These are phyloP conservation scores for Ammospiza caudacuta DNA, from an alignment of 2,113 vertebrate species.

Conservation along the genomic window DNA sequence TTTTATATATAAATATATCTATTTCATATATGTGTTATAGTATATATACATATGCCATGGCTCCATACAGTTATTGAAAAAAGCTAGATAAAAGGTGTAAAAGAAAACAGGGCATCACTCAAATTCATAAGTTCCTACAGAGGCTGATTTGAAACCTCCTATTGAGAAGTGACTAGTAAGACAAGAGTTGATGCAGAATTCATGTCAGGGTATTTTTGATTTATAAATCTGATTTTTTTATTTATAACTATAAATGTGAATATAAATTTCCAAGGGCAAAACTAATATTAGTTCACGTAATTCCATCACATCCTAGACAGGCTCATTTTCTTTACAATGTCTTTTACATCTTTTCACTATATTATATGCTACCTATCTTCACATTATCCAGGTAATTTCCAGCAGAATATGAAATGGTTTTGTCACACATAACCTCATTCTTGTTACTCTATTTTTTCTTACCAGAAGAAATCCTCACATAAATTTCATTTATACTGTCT, in stretches of 20 bases:
- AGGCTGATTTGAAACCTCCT: neutral
- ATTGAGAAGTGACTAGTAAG: neutral
- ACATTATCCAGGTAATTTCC: neutral
- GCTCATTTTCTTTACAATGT: neutral
- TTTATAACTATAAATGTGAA: neutral
- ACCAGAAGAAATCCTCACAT: neutral
- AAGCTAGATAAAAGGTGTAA: neutral
- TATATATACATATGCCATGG: neutral
- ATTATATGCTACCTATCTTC: neutral
- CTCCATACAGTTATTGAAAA: neutral
- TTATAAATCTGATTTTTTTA: conserved; percentile 16
- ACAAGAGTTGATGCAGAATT: neutral
- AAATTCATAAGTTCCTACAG: neutral
- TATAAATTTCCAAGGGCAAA: neutral
- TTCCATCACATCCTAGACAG: neutral
- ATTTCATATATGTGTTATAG: neutral
- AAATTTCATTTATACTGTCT: neutral
- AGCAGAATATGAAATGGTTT: neutral
- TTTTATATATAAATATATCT: neutral
- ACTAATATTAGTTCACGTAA: neutral
- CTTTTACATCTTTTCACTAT: neutral
- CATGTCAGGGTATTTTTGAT: neutral
- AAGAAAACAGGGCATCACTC: neutral
- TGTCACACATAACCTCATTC: neutral
- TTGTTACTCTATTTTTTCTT: neutral